Evolutionary conservation across 2,888 invertebrate genomes (phyloP).

Genomic region (Luffia ferchaultella): DNA sequence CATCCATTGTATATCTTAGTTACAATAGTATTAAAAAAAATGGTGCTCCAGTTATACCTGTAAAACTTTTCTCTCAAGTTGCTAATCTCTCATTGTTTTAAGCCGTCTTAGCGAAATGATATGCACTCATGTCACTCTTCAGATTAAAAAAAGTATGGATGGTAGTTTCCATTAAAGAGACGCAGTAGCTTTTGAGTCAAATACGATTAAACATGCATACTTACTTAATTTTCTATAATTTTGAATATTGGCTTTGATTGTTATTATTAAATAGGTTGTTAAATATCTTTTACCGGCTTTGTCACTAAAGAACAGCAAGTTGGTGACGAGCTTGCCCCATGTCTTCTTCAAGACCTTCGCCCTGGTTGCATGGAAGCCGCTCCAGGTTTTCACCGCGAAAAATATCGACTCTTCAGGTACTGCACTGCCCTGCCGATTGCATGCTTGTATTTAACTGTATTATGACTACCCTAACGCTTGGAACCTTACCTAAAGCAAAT

Average conservation of each 20-base stretch:
- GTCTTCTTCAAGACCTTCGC: conserved; percentile 82
- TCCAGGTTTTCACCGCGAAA: conserved; percentile 93
- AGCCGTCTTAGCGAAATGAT: too few relatives aligned
- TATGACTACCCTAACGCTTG: neutral
- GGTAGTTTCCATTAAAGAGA: neutral
- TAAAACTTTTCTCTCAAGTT: too few relatives aligned
- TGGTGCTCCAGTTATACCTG: too few relatives aligned
- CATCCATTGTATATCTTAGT: too few relatives aligned
- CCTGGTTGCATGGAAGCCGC: conserved; percentile 80
- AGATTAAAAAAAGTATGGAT: neutral
- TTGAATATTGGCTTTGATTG: too few relatives aligned
- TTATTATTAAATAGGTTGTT: neutral
- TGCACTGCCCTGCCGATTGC: conserved; percentile 61
- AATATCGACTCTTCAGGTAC: conserved; percentile 70
- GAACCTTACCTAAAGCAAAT: too few relatives aligned
- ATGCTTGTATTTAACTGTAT: neutral
- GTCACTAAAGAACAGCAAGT: conserved; percentile 86
- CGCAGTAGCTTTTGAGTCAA: too few relatives aligned
- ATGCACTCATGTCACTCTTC: too few relatives aligned
- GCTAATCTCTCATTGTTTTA: too few relatives aligned
- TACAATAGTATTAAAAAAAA: too few relatives aligned
- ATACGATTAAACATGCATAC: neutral
- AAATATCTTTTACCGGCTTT: conserved; percentile 59
- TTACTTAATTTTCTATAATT: too few relatives aligned
- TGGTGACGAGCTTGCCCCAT: conserved; percentile 78